Percentiles rank a stretch among this genome's conserved stretches.
Conservation (phyloP, 2,113 vertebrate species). For the Hypanus sabinus region DNA sequence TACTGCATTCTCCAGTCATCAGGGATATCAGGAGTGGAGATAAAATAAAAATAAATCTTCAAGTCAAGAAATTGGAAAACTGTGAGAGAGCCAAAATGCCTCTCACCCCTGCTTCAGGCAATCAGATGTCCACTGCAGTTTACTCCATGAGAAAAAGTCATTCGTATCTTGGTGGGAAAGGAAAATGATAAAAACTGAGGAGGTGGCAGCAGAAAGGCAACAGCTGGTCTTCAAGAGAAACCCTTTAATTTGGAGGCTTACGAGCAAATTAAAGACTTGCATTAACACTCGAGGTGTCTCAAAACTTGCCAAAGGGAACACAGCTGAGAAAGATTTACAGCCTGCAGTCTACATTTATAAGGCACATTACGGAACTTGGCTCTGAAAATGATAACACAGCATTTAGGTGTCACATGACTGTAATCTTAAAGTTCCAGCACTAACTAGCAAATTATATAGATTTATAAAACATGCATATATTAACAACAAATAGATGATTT, state of each 20-base stretch:
- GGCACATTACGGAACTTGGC: neutral
- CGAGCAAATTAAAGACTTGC: conserved; percentile 54
- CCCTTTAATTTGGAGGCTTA: conserved; percentile 59
- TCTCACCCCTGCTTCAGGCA: neutral
- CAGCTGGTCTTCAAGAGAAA: conserved; percentile 52
- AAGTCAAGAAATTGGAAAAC: neutral
- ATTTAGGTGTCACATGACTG: neutral
- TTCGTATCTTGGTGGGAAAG: neutral
- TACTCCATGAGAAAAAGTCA: conserved; percentile 32
- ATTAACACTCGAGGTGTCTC: conserved; percentile 41
- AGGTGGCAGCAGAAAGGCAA: conserved; percentile 43
- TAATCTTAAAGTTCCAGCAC: neutral
- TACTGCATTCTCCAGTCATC: neutral
- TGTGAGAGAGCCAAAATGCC: neutral
- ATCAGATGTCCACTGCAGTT: neutral
- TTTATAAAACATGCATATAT: neutral
- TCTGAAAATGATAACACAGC: conserved; percentile 15
- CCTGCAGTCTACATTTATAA: neutral
- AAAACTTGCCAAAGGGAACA: conserved; percentile 38
- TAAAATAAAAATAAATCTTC: neutral
- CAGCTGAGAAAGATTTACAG: conserved; percentile 8
- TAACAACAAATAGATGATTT: neutral
- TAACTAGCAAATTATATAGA: neutral
- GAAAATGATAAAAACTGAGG: conserved; percentile 34
- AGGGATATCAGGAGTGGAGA: neutral